phyloP scores from a whole-genome alignment of 2,113 vertebrate genomes.

The Triplophysa dalaica region DNA sequence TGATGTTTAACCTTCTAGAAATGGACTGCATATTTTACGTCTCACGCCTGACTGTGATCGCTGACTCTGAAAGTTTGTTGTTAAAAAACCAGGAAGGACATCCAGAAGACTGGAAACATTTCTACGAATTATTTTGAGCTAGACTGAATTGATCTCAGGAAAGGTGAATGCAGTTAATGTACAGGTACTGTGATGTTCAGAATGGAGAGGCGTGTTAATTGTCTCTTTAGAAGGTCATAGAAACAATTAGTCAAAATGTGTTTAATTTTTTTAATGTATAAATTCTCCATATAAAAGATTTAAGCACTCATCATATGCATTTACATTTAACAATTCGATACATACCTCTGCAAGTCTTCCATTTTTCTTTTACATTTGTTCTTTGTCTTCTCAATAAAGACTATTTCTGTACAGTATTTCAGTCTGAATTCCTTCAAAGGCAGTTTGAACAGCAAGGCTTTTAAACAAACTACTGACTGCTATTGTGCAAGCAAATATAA shows the following conservation, averaged over 20 bases:
- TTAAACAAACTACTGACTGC: neutral
- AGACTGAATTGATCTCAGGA: neutral
- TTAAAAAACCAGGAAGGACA: neutral
- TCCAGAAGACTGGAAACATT: neutral
- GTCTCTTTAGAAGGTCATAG: neutral
- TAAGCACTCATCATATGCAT: constrained; percentile 19
- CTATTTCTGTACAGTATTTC: neutral
- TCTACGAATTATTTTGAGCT: neutral
- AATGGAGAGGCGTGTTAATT: neutral
- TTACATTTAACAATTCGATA: constrained; percentile 1
- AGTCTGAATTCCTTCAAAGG: neutral
- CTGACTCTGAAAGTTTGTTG: neutral
- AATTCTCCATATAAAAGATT: constrained; percentile 47
- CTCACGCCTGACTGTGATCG: neutral
- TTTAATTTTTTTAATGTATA: constrained; percentile 57
- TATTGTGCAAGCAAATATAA: no score
- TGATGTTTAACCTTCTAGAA: constrained; percentile 41
- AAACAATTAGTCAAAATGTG: neutral
- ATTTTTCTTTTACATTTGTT: neutral
- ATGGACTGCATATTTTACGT: neutral
- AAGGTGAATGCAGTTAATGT: neutral
- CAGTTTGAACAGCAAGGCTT: neutral
- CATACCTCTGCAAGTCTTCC: constrained; percentile 30
- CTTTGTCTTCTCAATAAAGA: neutral
- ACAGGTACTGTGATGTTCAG: neutral